Conservation (phyloP, 2,797 vertebrate species). For the Falco novaeseelandiae region DNA sequence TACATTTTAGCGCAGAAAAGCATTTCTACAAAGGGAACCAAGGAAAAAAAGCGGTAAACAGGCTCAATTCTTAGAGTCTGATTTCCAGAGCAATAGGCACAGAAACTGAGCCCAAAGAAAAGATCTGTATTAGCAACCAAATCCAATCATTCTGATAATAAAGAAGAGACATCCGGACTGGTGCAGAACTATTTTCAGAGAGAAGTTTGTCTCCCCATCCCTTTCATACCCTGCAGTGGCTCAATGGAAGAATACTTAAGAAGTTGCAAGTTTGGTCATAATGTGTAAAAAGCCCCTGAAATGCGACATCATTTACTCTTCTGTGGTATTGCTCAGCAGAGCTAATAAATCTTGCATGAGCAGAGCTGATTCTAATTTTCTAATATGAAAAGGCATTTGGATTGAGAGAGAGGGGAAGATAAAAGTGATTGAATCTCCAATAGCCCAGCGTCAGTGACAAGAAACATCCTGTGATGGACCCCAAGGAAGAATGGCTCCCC, state of each 20-base stretch:
- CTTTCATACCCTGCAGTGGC: slow-evolving; percentile 41
- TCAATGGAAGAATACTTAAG: slow-evolving; percentile 63
- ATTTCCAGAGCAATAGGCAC: slow-evolving; percentile 33
- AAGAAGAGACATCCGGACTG: slow-evolving; percentile 2
- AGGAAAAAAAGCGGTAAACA: neutral
- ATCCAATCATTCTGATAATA: slow-evolving; percentile 36
- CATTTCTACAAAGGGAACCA: neutral
- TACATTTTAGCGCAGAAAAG: neutral
- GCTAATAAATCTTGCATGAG: slow-evolving; percentile 86
- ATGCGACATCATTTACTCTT: slow-evolving; percentile 84
- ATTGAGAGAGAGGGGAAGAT: slow-evolving; percentile 82
- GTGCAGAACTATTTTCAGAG: slow-evolving; percentile 41
- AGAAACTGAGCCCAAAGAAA: slow-evolving; percentile 33
- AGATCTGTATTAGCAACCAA: slow-evolving; percentile 42
- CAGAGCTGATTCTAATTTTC: slow-evolving; percentile 84
- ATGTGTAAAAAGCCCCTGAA: slow-evolving; percentile 80
- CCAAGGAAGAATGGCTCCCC: slow-evolving; percentile 76
- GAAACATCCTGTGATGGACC: slow-evolving; percentile 79
- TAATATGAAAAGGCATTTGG: slow-evolving; percentile 86
- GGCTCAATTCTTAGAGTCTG: neutral
- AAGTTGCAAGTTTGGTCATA: slow-evolving; percentile 77
- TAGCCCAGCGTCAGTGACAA: slow-evolving; percentile 80
- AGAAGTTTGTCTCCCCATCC: slow-evolving; percentile 38
- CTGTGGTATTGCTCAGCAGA: slow-evolving; percentile 79
- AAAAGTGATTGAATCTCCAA: slow-evolving; percentile 86